phyloP scores from a whole-genome alignment of 2,888 invertebrate genomes.

The Eupithecia subfuscata region DNA sequence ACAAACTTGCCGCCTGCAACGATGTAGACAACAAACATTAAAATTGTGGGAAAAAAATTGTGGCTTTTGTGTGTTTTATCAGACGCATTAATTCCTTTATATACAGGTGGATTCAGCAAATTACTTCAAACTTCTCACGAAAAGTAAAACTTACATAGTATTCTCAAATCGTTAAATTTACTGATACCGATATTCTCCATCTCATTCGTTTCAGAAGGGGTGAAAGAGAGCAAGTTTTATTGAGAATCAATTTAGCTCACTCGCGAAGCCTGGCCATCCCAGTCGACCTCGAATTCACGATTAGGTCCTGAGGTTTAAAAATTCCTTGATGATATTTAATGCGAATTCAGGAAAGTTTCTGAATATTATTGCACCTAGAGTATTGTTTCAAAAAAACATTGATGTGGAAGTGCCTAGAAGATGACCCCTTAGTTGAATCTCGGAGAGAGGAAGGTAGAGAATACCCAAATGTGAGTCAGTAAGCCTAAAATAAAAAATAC shows the following conservation, averaged over 20 bases:
- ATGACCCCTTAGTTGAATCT: not conserved
- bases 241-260: constrained; percentile 41
- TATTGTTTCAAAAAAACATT: not conserved
- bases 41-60: too few relatives aligned
- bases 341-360: not conserved
- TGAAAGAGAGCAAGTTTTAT: constrained; percentile 35
- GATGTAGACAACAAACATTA: not conserved
- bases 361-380: not conserved
- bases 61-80: not conserved
- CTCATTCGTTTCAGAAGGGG: constrained; percentile 22
- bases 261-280: constrained; percentile 15
- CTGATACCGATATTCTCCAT: constrained; percentile 11
- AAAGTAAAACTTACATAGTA: constrained; percentile 1
- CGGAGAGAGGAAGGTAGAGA: not conserved
- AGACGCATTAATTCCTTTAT: not conserved
- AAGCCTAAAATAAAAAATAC: not conserved
- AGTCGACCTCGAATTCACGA: constrained; percentile 14
- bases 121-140: not conserved
- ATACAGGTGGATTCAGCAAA: not conserved
- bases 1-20: not conserved
- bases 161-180: constrained; percentile 4
- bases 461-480: not conserved
- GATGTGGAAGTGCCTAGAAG: too few relatives aligned
- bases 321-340: not conserved
- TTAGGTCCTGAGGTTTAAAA: constrained; percentile 1